A percentile compares a stretch with the other conserved stretches of the same genome.
These are phyloP conservation scores for Helostoma temminkii DNA, from an alignment of 2,797 vertebrate species.

Conservation along the genomic window DNA sequence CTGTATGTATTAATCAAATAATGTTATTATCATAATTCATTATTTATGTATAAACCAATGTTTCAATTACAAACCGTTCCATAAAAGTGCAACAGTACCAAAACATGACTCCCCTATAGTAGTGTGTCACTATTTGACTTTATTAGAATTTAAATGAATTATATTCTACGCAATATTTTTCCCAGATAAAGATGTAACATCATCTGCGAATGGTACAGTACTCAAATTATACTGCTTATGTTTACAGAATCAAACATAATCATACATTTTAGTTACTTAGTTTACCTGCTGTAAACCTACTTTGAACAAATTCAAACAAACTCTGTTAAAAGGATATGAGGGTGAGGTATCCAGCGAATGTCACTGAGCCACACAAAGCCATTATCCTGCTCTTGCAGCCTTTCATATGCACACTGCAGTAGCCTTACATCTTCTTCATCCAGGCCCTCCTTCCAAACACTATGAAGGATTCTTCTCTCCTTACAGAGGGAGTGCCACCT, in stretches of 20 bases:
- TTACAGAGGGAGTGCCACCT: constrained; percentile 84
- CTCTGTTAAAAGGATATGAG: constrained; percentile 92
- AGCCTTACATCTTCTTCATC: constrained; percentile 93
- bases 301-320: constrained; percentile 3
- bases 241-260: neutral
- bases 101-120: neutral
- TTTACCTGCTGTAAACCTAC: neutral
- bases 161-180: neutral
- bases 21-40: neutral
- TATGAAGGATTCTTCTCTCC: constrained; percentile 92
- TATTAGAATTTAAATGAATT: neutral
- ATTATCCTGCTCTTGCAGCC: constrained; percentile 87
- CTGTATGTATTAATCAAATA: neutral
- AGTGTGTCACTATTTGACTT: neutral
- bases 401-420: constrained; percentile 88
- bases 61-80: neutral
- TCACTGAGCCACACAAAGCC: constrained; percentile 92
- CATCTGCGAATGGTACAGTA: neutral
- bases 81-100: neutral
- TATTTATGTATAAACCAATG: neutral
- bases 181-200: neutral
- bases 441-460: constrained; percentile 92
- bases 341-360: constrained; percentile 93
- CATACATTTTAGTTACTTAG: neutral
- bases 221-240: neutral